A percentile compares a stretch with the other conserved stretches of the same genome.
Evolutionary conservation across 2,888 invertebrate genomes (phyloP).

Genomic region (Cryptocheilus praepositus): DNA sequence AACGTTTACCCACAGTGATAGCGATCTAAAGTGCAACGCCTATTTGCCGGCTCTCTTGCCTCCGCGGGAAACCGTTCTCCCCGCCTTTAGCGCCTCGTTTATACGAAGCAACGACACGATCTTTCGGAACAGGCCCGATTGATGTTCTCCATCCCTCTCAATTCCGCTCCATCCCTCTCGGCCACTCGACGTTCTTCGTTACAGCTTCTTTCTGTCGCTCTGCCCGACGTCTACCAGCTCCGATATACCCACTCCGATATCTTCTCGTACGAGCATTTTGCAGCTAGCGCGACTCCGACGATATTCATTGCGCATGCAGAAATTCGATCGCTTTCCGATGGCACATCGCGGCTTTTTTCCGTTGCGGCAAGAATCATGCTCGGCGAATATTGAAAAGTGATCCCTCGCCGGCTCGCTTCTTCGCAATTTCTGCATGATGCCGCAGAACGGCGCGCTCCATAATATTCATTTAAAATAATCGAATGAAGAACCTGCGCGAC

Average conservation of each 20-base stretch:
- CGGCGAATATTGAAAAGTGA: background rate
- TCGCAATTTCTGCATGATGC: too few species aligned
- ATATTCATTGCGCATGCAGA: too few species aligned
- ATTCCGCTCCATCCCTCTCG: background rate
- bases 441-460: too few species aligned
- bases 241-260: background rate
- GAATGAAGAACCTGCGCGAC: too few species aligned
- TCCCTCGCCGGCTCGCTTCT: too few species aligned
- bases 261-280: too few species aligned
- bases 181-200: background rate
- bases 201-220: background rate
- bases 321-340: too few species aligned
- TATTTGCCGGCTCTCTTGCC: constrained; percentile 51
- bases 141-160: constrained; percentile 1
- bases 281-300: too few species aligned
- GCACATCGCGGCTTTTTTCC: background rate
- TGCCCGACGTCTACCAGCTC: background rate
- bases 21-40: constrained; percentile 55
- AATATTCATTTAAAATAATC: too few species aligned
- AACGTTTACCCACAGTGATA: constrained; percentile 56
- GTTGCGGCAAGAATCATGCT: background rate
- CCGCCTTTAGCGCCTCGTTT: constrained; percentile 3
- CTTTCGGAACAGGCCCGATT: background rate
- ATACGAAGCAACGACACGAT: background rate
- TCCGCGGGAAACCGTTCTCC: constrained; percentile 11